These are phyloP conservation scores for Pempheris klunzingeri DNA, from an alignment of 2,797 vertebrate species.

Conservation along the genomic window DNA sequence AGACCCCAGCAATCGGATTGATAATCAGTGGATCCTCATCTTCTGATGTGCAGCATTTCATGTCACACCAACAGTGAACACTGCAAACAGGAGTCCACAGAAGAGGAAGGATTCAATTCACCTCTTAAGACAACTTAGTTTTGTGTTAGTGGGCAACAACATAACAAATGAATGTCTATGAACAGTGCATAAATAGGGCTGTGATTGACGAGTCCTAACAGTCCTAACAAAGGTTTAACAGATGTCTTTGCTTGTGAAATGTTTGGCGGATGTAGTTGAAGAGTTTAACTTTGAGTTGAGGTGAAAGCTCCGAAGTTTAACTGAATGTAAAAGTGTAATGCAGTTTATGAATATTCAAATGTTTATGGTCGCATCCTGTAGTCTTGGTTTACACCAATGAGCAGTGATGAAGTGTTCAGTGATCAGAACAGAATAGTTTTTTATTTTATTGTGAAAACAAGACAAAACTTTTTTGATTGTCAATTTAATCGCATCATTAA, in stretches of 20 bases:
- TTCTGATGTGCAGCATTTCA: conserved; percentile 1
- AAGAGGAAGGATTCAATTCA: neutral
- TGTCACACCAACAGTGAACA: neutral
- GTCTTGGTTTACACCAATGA: neutral
- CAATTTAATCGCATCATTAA: neutral
- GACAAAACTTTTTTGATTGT: neutral
- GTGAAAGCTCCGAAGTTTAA: neutral
- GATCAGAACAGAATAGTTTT: neutral
- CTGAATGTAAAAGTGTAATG: neutral
- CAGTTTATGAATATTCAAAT: neutral
- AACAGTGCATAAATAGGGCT: neutral
- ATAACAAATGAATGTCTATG: neutral
- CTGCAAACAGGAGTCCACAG: neutral
- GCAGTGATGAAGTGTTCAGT: neutral
- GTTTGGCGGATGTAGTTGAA: neutral
- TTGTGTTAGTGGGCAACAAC: no score
- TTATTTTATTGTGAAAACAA: neutral
- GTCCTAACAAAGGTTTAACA: no score
- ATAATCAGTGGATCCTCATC: neutral
- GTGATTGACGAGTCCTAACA: neutral
- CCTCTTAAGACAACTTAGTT: neutral
- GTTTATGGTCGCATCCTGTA: neutral
- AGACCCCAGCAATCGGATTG: neutral
- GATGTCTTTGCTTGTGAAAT: neutral
- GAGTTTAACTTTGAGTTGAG: neutral